phyloP scores from a whole-genome alignment of 1,140 invertebrate species.

The Trichogramma pretiosum region DNA sequence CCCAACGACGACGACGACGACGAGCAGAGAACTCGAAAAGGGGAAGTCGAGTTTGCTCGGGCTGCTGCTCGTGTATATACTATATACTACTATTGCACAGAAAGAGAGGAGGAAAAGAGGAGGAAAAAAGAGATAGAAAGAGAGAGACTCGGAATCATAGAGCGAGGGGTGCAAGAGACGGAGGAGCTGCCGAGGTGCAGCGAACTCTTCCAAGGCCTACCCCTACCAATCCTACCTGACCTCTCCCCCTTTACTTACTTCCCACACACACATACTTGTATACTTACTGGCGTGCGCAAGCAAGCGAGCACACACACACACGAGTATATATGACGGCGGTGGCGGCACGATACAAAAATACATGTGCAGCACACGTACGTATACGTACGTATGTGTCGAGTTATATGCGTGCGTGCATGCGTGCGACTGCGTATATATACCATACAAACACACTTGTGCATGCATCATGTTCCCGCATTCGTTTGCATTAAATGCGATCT shows the following conservation, averaged over 20 bases:
- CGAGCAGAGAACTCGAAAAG: slow-evolving; percentile 34
- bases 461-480: too few species aligned
- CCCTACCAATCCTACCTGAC: slow-evolving; percentile 3
- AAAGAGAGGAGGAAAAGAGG: slow-evolving; percentile 7
- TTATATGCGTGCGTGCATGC: too few species aligned
- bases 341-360: too few species aligned
- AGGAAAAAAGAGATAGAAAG: slow-evolving; percentile 1
- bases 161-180: slow-evolving; percentile 24
- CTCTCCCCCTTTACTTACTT: slow-evolving; percentile 15
- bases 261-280: neutral
- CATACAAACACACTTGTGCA: too few species aligned
- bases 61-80: slow-evolving; percentile 22
- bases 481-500: too few species aligned
- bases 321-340: too few species aligned
- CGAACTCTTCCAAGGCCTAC: slow-evolving; percentile 46
- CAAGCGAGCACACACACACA: neutral
- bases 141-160: slow-evolving; percentile 9
- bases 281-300: too few species aligned
- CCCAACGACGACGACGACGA: slow-evolving; percentile 12
- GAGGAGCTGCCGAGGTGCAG: slow-evolving; percentile 42
- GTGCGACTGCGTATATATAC: too few species aligned
- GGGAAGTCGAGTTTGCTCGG: slow-evolving; percentile 30
- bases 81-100: too few species aligned
- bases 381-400: too few species aligned
- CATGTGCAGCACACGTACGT: too few species aligned